These are phyloP conservation scores for Adelges cooleyi DNA, from an alignment of 1,140 invertebrate genomes.

Conservation along the genomic window DNA sequence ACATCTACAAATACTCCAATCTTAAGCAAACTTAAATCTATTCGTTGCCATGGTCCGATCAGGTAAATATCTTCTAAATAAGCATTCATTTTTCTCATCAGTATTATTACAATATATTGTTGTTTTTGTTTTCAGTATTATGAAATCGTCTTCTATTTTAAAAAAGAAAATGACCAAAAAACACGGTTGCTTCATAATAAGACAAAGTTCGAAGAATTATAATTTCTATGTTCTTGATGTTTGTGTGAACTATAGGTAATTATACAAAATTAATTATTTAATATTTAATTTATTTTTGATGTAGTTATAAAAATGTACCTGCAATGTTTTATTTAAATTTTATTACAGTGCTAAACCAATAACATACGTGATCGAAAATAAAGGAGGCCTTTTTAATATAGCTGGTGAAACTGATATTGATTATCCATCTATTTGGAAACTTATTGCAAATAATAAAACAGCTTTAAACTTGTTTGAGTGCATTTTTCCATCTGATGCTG, in stretches of 20 bases:
- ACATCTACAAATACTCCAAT: conserved; percentile 64
- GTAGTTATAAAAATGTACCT: neutral
- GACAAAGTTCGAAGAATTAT: conserved; percentile 67
- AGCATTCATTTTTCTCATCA: neutral
- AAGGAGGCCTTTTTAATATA: neutral
- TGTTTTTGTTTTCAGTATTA: conserved; percentile 46
- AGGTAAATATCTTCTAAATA: conserved; percentile 50
- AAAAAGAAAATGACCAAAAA: conserved; percentile 60
- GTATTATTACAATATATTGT: neutral
- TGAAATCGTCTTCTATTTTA: conserved; percentile 71
- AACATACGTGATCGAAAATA: conserved; percentile 46
- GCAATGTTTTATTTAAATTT: neutral
- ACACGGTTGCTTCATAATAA: conserved; percentile 63
- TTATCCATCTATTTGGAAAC: conserved; percentile 50
- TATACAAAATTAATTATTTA: neutral
- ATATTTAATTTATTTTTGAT: neutral
- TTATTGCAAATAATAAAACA: conserved; percentile 50
- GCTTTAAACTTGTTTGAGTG: conserved; percentile 56
- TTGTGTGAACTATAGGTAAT: conserved; percentile 54
- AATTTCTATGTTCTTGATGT: conserved; percentile 68
- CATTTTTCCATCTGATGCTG: conserved; percentile 73
- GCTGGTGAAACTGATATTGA: conserved; percentile 38
- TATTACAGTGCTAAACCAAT: conserved; percentile 49
- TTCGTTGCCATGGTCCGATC: conserved; percentile 80
- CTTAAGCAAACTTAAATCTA: conserved; percentile 52